Percentiles rank a stretch among this genome's conserved stretches.
These are phyloP conservation scores for Chesias legatella DNA, from an alignment of 2,888 invertebrate genomes.

Conservation along the genomic window DNA sequence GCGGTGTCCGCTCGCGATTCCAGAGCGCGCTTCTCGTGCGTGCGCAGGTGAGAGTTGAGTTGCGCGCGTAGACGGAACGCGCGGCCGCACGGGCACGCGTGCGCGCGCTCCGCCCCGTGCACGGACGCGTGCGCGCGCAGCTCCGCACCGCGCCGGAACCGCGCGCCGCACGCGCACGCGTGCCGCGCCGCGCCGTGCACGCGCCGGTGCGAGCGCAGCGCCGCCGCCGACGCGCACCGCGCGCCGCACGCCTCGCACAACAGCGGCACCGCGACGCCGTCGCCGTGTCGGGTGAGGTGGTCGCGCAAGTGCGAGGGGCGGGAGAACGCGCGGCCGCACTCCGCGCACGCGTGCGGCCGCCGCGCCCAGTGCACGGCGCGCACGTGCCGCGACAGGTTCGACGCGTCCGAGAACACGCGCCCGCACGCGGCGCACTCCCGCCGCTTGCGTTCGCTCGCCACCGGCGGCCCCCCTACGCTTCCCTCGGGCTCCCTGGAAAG, in stretches of 20 bases:
- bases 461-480: background rate
- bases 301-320: conserved; percentile 70
- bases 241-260: conserved; percentile 79
- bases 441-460: conserved; percentile 71
- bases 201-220: conserved; percentile 69
- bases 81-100: conserved; percentile 71
- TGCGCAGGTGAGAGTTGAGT: conserved; percentile 76
- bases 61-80: conserved; percentile 81
- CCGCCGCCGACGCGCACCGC: conserved; percentile 73
- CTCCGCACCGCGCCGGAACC: conserved; percentile 76
- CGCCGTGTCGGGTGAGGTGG: conserved; percentile 70
- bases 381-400: conserved; percentile 75
- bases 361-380: conserved; percentile 64
- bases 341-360: conserved; percentile 70
- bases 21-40: too few relatives aligned
- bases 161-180: conserved; percentile 75
- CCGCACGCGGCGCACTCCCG: conserved; percentile 77
- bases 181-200: conserved; percentile 57
- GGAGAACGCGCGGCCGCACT: conserved; percentile 71
- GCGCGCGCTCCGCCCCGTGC: conserved; percentile 73
- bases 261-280: conserved; percentile 64
- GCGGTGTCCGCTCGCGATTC: too few relatives aligned
- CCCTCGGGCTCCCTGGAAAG: conserved; percentile 20
- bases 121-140: conserved; percentile 75
- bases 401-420: conserved; percentile 65